Conservation (phyloP, 2,888 invertebrate species). For the Venustoraphidia nigricollis region DNA sequence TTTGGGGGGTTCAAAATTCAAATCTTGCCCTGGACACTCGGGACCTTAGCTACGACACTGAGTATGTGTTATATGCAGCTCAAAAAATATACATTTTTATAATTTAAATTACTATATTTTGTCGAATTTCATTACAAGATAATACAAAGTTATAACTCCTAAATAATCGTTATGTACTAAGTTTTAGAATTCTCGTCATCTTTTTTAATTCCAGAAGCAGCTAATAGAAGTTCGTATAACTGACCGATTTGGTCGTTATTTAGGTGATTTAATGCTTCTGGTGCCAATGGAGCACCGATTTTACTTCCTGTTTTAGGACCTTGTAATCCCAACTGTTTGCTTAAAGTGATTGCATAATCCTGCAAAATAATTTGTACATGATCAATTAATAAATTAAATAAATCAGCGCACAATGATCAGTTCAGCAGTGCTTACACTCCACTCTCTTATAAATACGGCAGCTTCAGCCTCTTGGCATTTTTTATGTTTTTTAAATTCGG, state of each 20-base stretch:
- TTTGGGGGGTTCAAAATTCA: no score
- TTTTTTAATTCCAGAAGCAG: conserved; percentile 25
- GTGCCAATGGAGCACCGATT: conserved; percentile 48
- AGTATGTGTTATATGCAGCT: no score
- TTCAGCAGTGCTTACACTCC: conserved; percentile 54
- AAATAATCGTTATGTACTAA: not conserved
- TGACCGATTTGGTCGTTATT: conserved; percentile 73
- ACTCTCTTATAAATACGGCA: conserved; percentile 67
- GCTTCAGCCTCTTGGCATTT: conserved; percentile 53
- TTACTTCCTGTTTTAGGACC: conserved; percentile 35
- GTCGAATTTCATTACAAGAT: not conserved
- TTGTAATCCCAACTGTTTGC: conserved; percentile 44
- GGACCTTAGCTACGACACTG: no score
- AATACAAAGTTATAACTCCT: not conserved
- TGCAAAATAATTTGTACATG: conserved; percentile 25
- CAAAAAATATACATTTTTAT: no score
- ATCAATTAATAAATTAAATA: conserved; percentile 4
- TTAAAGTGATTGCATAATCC: conserved; percentile 62
- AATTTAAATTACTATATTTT: no score
- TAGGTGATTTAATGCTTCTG: conserved; percentile 49
- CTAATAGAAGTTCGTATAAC: conserved; percentile 65
- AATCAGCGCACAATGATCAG: conserved; percentile 2
- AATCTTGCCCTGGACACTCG: no score
- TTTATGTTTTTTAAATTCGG: conserved; percentile 73
- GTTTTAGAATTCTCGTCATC: not conserved